phyloP scores from a whole-genome alignment of 1,140 invertebrate species.

The Lycorma delicatula region DNA sequence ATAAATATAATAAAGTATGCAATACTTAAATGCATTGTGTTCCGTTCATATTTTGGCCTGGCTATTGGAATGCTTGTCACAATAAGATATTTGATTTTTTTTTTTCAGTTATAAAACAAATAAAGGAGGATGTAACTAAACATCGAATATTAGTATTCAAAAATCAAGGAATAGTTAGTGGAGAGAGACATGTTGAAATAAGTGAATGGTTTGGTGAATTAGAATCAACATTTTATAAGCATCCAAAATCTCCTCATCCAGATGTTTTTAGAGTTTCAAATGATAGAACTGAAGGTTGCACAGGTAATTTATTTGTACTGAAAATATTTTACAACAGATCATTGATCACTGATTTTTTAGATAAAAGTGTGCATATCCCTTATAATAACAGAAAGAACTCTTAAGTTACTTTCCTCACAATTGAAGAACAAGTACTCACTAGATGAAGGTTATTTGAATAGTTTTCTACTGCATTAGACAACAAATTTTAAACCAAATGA shows the following conservation, averaged over 20 bases:
- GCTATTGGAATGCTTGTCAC: not conserved
- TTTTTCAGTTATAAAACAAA: constrained; percentile 35
- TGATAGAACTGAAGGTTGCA: constrained; percentile 40
- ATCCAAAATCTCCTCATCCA: constrained; percentile 41
- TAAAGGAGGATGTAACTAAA: constrained; percentile 38
- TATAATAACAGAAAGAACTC: too few relatives aligned
- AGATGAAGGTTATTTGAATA: too few relatives aligned
- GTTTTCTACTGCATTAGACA: too few relatives aligned
- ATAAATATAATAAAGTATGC: not conserved
- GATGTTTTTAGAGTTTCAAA: constrained; percentile 45
- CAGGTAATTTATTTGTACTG: too few relatives aligned
- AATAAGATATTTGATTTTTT: constrained; percentile 3
- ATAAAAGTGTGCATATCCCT: too few relatives aligned
- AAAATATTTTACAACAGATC: too few relatives aligned
- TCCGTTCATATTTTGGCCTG: not conserved
- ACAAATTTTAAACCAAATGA: too few relatives aligned
- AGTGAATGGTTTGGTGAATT: constrained; percentile 43
- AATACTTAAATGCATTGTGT: not conserved
- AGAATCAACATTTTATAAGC: constrained; percentile 44
- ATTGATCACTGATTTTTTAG: too few relatives aligned
- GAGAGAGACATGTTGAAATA: constrained; percentile 42
- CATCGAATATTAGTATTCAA: constrained; percentile 41
- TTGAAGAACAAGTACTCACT: too few relatives aligned
- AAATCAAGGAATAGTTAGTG: constrained; percentile 40
- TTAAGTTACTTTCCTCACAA: too few relatives aligned